Conservation (phyloP, 2,888 invertebrate species). For the Imbricaverruca yamaguchii region DNA sequence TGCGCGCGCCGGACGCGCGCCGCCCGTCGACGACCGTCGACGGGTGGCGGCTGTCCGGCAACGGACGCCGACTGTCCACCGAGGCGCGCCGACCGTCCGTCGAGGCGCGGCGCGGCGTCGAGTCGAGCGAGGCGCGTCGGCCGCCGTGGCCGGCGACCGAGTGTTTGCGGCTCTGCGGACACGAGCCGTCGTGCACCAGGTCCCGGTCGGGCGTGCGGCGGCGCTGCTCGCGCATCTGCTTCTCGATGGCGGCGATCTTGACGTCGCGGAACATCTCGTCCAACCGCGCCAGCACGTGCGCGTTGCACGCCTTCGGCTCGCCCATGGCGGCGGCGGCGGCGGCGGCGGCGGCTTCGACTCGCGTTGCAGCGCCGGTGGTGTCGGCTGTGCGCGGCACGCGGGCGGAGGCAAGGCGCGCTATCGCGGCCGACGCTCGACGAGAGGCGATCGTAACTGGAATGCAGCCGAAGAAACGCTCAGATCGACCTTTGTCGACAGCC, state of each 20-base stretch:
- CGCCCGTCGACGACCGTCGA: slow-evolving; percentile 46
- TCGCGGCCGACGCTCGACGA: no score
- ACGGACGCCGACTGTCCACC: slow-evolving; percentile 20
- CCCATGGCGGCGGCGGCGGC: background rate
- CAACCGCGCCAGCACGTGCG: slow-evolving; percentile 57
- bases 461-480: no score
- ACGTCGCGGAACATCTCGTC: slow-evolving; percentile 63
- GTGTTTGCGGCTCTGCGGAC: slow-evolving; percentile 17
- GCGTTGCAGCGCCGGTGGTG: no score
- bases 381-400: no score
- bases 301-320: background rate
- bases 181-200: background rate
- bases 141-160: background rate
- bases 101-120: background rate
- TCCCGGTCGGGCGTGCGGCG: background rate
- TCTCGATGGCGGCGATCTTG: slow-evolving; percentile 43
- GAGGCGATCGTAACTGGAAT: no score
- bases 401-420: no score
- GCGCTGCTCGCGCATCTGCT: slow-evolving; percentile 36
- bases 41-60: slow-evolving; percentile 38
- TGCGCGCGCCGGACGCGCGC: slow-evolving; percentile 61
- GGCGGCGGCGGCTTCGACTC: background rate
- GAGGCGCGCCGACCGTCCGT: background rate
- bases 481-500: no score
- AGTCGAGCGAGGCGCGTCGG: background rate